Base-by-base conservation (phyloP, 1,140 invertebrate genomes). In the Anastrepha obliqua region DNA sequence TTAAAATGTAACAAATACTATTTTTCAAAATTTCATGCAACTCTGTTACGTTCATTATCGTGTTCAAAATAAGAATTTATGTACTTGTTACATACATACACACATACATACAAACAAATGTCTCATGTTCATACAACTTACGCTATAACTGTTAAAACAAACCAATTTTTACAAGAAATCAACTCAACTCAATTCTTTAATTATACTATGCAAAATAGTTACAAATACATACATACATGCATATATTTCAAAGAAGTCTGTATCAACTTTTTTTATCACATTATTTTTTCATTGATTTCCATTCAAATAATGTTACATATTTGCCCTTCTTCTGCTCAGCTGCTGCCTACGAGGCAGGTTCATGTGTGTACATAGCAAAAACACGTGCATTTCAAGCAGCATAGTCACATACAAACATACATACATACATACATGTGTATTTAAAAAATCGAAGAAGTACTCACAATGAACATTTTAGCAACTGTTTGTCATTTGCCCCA, bases 1-100 rank as follows among this genome's bases (percentile, higher is more conserved):
- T 81, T 17, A 81, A 81, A 81, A 47, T 15, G 2, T 6, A 42
- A 15, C 11, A 60, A 86, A 39, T 44, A 86, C 9, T 58, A 59
- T 62, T 59, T 86, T 86, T 86, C 85, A 86, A 86, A 86, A 86
- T 62, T 86, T 86, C 85, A 86, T 86, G 85, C 85, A 86, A 86
- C 20, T 86, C 29, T 42, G 55, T 81, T 81, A 51, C 74, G 47
- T 81, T 81, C 74, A 55, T 81, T 81, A 81, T 81, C 39, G 42
- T 81, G 74, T 81, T 81, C 74, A 55, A 81, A 74, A 44, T 47
- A 15, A 1, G 20, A 55, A 81, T 81, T 81, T 81, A 55, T 15
- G 20, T 81, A 81, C 17, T 55, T 55, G 47, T 81, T 81, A 81
- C 17, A 81, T 81, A 55, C n/a, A 9, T 17, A 15, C 60, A 62